Conservation (phyloP, 2,888 invertebrate species). For the Agrypnus murinus region DNA sequence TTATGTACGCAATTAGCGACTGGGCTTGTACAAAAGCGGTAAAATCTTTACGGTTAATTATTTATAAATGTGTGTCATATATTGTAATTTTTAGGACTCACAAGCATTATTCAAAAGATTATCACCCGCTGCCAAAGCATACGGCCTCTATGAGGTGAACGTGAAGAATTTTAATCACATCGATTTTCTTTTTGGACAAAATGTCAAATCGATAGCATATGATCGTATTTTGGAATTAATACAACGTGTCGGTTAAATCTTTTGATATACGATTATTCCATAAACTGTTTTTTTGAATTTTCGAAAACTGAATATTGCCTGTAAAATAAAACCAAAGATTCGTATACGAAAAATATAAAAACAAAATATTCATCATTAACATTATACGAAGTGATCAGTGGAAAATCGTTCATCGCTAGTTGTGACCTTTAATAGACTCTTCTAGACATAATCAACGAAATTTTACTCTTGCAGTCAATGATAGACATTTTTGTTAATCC, state of each 20-base stretch:
- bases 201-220: conserved; percentile 57
- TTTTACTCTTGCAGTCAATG: no score
- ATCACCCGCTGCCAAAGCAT: conserved; percentile 60
- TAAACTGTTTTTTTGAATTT: no score
- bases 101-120: conserved; percentile 64
- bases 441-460: no score
- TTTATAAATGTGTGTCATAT: background rate
- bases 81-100: conserved; percentile 66
- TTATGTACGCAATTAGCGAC: conserved; percentile 79
- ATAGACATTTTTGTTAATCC: no score
- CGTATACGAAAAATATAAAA: no score
- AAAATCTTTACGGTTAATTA: conserved; percentile 56
- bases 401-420: no score
- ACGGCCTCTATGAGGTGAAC: conserved; percentile 64
- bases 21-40: conserved; percentile 75
- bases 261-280: no score
- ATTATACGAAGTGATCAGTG: no score
- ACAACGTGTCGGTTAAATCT: background rate
- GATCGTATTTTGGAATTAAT: conserved; percentile 14
- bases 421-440: no score
- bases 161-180: conserved; percentile 68
- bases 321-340: no score
- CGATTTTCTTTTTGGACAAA: conserved; percentile 68
- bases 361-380: no score
- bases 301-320: no score